Conservation (phyloP, 2,113 vertebrate species). For the Ceuthmochares aereus region DNA sequence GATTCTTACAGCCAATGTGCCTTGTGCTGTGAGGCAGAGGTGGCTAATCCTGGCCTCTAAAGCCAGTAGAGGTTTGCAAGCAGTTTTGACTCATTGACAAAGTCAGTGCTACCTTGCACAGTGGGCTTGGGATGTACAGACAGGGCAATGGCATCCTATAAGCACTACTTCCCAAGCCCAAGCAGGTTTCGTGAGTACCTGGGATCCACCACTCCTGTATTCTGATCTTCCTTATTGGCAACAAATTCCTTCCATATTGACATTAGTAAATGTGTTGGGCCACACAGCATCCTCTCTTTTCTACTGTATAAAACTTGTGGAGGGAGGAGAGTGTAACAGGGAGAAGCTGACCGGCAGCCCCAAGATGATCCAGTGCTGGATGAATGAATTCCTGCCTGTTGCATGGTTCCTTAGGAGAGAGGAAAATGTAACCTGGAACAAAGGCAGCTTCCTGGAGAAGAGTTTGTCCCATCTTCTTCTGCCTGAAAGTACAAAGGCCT, state of each 20-base stretch:
- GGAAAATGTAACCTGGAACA: not conserved
- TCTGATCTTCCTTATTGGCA: not conserved
- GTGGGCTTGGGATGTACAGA: not conserved
- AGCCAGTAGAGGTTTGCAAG: not conserved
- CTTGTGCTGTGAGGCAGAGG: not conserved
- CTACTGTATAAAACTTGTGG: not conserved
- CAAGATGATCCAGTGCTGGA: not conserved
- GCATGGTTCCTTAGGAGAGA: fast-evolving
- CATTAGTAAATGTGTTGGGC: not conserved
- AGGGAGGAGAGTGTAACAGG: no score
- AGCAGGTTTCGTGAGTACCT: not conserved
- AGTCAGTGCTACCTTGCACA: not conserved
- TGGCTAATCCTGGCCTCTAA: not conserved
- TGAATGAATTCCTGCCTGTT: not conserved
- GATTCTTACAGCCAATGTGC: not conserved
- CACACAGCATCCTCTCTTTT: not conserved
- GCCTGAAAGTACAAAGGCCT: not conserved
- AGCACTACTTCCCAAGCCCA: fast-evolving
- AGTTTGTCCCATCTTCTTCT: not conserved
- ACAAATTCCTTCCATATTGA: no score
- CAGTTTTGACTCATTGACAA: not conserved
- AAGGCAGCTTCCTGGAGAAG: not conserved
- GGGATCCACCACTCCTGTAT: fast-evolving
- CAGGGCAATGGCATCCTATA: not conserved
- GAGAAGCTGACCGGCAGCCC: not conserved